Percentiles rank a stretch among this genome's conserved stretches.
Conservation (phyloP, 1,140 invertebrate species). For the Delia radicum region DNA sequence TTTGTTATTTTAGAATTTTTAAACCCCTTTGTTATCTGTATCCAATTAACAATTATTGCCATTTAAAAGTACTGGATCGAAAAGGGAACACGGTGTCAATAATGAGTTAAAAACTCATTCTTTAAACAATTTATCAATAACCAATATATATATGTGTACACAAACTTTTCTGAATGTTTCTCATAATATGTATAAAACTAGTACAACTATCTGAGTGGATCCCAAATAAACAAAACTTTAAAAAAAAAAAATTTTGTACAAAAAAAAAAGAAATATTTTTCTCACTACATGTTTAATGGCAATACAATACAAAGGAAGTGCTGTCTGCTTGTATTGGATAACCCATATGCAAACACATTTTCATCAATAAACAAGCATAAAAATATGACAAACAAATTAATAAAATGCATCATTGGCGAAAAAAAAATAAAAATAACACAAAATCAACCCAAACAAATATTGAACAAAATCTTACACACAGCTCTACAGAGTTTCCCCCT, state of each 20-base stretch:
- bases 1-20: too few relatives aligned
- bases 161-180: not conserved
- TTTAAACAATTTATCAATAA: not conserved
- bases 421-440: not conserved
- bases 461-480: too few relatives aligned
- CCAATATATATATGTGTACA: not conserved
- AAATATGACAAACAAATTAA: conserved; percentile 22
- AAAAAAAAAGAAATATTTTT: not conserved
- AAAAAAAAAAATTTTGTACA: too few relatives aligned
- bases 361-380: not conserved
- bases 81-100: too few relatives aligned
- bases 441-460: too few relatives aligned
- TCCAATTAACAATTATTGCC: too few relatives aligned
- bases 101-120: not conserved
- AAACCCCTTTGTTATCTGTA: too few relatives aligned
- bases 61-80: too few relatives aligned
- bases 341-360: conserved; percentile 20
- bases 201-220: too few relatives aligned
- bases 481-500: too few relatives aligned
- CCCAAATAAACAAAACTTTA: too few relatives aligned
- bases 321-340: not conserved
- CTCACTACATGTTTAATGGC: not conserved
- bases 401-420: not conserved
- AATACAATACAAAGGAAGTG: not conserved
- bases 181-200: too few relatives aligned